phyloP scores from a whole-genome alignment of 2,888 invertebrate species.

The Marronus borbonicus region DNA sequence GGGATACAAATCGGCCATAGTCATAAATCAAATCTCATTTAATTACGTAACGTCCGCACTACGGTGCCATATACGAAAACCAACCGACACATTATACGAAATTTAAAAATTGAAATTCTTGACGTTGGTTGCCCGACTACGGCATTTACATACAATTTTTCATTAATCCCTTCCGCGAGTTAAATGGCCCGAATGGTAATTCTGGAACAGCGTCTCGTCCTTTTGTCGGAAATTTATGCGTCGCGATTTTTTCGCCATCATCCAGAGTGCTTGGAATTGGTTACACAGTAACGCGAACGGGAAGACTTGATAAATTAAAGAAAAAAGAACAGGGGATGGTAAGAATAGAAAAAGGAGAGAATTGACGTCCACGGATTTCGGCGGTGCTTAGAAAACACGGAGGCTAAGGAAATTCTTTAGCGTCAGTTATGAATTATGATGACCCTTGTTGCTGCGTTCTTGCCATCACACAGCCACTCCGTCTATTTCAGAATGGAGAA shows the following conservation, averaged over 20 bases:
- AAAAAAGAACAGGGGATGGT: not conserved
- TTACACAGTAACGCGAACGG: constrained; percentile 1
- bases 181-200: constrained; percentile 41
- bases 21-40: constrained; percentile 40
- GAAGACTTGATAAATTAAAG: not conserved
- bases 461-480: not conserved
- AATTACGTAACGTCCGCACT: constrained; percentile 26
- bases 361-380: constrained; percentile 24
- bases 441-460: constrained; percentile 7
- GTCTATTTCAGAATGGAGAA: not conserved
- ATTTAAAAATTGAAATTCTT: constrained; percentile 45
- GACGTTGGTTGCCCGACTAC: constrained; percentile 9
- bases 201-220: constrained; percentile 31
- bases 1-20: not conserved
- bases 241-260: constrained; percentile 41
- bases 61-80: constrained; percentile 11
- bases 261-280: constrained; percentile 10
- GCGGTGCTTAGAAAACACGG: constrained; percentile 26
- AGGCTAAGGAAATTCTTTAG: constrained; percentile 38
- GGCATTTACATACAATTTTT: constrained; percentile 37
- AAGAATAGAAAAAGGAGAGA: constrained; percentile 20
- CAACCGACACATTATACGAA: constrained; percentile 16
- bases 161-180: constrained; percentile 42
- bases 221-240: constrained; percentile 39
- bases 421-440: constrained; percentile 46